phyloP scores from a whole-genome alignment of 2,113 vertebrate genomes.

The Saguinus imperator region DNA sequence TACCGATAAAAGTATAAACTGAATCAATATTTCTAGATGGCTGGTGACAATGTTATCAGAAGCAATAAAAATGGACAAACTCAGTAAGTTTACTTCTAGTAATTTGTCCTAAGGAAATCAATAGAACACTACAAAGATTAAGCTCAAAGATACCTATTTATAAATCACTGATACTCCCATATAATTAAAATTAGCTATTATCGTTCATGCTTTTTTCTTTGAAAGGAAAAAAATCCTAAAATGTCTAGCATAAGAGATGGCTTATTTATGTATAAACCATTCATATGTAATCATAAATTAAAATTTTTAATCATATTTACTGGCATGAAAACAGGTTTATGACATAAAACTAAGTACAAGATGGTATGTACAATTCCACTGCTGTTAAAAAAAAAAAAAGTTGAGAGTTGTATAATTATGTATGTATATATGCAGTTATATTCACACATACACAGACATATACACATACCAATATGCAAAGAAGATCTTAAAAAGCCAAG shows the following conservation, averaged over 20 bases:
- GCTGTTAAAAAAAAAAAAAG: conserved; percentile 46
- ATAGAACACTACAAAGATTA: background rate
- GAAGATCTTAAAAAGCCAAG: background rate
- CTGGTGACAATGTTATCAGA: background rate
- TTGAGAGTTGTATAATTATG: background rate
- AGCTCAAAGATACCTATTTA: background rate
- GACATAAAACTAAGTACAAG: conserved; percentile 6
- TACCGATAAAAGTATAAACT: background rate
- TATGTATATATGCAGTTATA: background rate
- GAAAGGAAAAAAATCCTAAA: background rate
- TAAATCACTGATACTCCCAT: background rate
- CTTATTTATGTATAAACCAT: background rate
- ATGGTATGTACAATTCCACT: background rate
- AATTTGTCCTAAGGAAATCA: conserved; percentile 20
- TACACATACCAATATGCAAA: background rate
- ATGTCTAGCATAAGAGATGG: background rate
- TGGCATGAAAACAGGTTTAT: conserved; percentile 4
- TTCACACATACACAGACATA: background rate
- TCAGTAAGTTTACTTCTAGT: background rate
- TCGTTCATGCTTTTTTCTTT: background rate
- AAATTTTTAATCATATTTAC: background rate
- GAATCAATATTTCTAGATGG: background rate
- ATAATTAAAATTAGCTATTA: background rate
- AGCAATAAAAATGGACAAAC: background rate
- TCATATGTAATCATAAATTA: background rate